phyloP scores from a whole-genome alignment of 2,113 vertebrate species.

The Ursus arctos region DNA sequence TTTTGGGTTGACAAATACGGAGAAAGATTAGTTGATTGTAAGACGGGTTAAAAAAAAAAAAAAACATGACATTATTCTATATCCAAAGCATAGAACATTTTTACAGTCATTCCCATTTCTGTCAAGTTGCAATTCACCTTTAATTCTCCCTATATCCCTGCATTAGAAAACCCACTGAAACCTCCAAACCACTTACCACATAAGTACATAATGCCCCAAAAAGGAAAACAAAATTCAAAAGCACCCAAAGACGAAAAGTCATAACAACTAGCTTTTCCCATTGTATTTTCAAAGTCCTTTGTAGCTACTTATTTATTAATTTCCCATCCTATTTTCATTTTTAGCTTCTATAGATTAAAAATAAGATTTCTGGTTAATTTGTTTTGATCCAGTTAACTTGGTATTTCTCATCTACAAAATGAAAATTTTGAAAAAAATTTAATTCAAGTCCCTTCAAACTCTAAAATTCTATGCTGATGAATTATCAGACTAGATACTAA shows the following conservation, averaged over 20 bases:
- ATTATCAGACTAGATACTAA: slow-evolving; percentile 22
- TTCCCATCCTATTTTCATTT: slow-evolving; percentile 20
- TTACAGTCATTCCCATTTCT: slow-evolving; percentile 2
- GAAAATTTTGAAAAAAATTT: slow-evolving; percentile 47
- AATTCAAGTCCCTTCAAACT: slow-evolving; percentile 27
- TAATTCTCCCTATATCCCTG: neutral
- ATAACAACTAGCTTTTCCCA: neutral
- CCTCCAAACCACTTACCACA: neutral
- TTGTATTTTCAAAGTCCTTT: neutral
- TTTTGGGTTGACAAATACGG: neutral
- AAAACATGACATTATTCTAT: neutral
- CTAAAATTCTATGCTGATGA: slow-evolving; percentile 53
- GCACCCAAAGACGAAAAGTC: neutral
- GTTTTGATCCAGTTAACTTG: slow-evolving; percentile 35
- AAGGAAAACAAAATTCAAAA: slow-evolving; percentile 46
- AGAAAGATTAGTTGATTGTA: neutral
- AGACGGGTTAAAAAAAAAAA: neutral
- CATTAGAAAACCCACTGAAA: slow-evolving; percentile 29
- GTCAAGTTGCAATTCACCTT: neutral
- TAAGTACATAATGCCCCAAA: slow-evolving; percentile 8
- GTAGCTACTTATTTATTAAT: slow-evolving; percentile 22
- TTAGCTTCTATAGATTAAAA: slow-evolving; percentile 39
- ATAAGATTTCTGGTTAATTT: slow-evolving; percentile 45
- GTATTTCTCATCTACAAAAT: slow-evolving; percentile 33
- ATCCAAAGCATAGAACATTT: neutral